Evolutionary conservation across 2,797 vertebrate genomes (phyloP).

Genomic region (Rhincodon typus): DNA sequence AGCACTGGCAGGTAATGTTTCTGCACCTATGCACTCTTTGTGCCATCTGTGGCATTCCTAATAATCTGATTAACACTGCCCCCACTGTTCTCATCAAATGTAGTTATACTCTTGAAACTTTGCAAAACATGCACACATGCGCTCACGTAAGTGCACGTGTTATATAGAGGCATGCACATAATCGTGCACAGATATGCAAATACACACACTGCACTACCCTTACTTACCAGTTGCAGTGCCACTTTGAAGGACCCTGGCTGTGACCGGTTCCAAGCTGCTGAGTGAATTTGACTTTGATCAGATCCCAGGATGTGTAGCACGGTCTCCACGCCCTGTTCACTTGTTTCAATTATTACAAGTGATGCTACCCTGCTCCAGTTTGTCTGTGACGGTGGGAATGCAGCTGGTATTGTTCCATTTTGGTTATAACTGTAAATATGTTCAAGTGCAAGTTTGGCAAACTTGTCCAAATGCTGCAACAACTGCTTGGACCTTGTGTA

Average conservation of each 20-base stretch:
- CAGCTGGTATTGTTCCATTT: not conserved
- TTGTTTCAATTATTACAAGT: constrained; percentile 60
- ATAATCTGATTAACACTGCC: no score
- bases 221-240: constrained; percentile 61
- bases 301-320: constrained; percentile 42
- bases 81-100: not conserved
- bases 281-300: not conserved
- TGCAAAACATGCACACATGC: not conserved
- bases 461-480: constrained; percentile 58
- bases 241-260: constrained; percentile 56
- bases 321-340: constrained; percentile 46
- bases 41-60: no score
- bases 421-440: constrained; percentile 52
- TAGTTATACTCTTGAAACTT: not conserved
- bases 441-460: constrained; percentile 55
- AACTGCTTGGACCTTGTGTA: constrained; percentile 56
- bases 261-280: fast-evolving
- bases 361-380: not conserved
- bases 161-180: not conserved
- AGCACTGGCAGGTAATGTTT: no score
- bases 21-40: no score
- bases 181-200: not conserved
- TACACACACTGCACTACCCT: not conserved
- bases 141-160: not conserved
- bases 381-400: not conserved